Evolutionary conservation across 2,797 vertebrate species (phyloP), one percentile per base, ranked within the genome.

Genomic region (Gymnothorax javanicus): DNA sequence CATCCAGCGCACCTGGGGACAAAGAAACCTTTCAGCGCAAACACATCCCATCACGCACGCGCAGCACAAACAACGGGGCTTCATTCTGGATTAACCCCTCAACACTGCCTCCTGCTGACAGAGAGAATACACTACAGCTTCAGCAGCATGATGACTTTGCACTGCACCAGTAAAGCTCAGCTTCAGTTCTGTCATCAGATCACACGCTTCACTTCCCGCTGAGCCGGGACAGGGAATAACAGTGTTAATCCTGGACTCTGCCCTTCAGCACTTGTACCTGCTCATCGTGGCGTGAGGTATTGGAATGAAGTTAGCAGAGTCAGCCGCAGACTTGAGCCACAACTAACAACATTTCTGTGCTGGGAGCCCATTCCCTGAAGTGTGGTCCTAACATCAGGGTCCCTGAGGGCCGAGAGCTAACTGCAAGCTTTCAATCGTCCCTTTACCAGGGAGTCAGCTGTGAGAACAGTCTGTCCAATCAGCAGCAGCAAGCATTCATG

Each of bases 1-100:
- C 97, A 97, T 97, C 97, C 97, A 97, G 77, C 97, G 96, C 89
- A 97, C 97, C 97, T 97, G 91, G 84, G 90, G 91, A 91, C 8
- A 91, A 25, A 84, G 54, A 7, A 7, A 57, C 84, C 82, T 85
- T 84, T 52, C 64, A 82, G 79, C 7, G 54, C 20, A n/a, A 17
- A 57, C 20, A 58, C 57, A 59, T 83, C 82, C 82, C 56, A 69
- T 69, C 64, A 25, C 25, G 64, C 64, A 69, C 7, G 57, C 84
- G 33, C 64, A n/a, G 33, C 58, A 6, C 23, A 87, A 83, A 82
- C 52, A 27, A 83, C 52, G 11, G 8, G 84, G 71, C 33, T n/a
- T 69, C 57, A 77, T 71, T 73, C 23, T 20, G 20, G 25, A 9
- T 58, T 85, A 58, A 57, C 50, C 17, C 8, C 23, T 54, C 33